Evolutionary conservation across 2,888 invertebrate species (phyloP).

Genomic region (Shargacucullia verbasci): DNA sequence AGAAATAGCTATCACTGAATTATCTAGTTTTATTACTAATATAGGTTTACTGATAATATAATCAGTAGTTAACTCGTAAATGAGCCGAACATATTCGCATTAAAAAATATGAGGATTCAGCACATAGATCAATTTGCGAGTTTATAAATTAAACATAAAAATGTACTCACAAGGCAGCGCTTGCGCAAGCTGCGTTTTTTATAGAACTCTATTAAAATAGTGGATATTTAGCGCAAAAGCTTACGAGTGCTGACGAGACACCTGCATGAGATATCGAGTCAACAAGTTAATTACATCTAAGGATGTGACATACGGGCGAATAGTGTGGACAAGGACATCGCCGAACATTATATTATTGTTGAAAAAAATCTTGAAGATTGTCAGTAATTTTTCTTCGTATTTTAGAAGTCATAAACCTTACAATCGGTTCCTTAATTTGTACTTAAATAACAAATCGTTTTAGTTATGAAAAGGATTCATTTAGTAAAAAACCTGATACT

Average conservation of each 20-base stretch:
- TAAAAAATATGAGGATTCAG: slow-evolving; percentile 8
- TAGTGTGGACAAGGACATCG: not conserved
- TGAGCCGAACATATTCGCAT: not conserved
- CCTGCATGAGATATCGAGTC: slow-evolving; percentile 57
- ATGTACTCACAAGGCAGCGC: slow-evolving; percentile 12
- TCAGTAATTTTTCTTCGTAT: too few relatives aligned
- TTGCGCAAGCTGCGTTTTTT: slow-evolving; percentile 27
- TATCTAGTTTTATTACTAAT: too few relatives aligned
- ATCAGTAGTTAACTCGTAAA: not conserved
- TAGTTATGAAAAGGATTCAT: too few relatives aligned
- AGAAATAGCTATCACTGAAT: too few relatives aligned
- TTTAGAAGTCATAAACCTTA: too few relatives aligned
- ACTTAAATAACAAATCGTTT: too few relatives aligned
- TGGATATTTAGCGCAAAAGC: slow-evolving; percentile 54
- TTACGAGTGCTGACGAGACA: slow-evolving; percentile 36
- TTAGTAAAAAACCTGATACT: too few relatives aligned
- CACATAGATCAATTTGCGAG: slow-evolving; percentile 6
- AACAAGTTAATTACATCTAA: slow-evolving; percentile 67
- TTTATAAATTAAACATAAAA: slow-evolving; percentile 32
- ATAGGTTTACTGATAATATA: too few relatives aligned
- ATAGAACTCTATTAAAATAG: slow-evolving; percentile 40
- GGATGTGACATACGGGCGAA: slow-evolving; percentile 24
- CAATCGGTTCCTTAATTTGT: too few relatives aligned
- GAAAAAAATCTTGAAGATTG: too few relatives aligned
- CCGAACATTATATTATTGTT: not conserved